These are phyloP conservation scores for Drosophila asahinai DNA, from an alignment of 1,140 invertebrate species.

Conservation along the genomic window DNA sequence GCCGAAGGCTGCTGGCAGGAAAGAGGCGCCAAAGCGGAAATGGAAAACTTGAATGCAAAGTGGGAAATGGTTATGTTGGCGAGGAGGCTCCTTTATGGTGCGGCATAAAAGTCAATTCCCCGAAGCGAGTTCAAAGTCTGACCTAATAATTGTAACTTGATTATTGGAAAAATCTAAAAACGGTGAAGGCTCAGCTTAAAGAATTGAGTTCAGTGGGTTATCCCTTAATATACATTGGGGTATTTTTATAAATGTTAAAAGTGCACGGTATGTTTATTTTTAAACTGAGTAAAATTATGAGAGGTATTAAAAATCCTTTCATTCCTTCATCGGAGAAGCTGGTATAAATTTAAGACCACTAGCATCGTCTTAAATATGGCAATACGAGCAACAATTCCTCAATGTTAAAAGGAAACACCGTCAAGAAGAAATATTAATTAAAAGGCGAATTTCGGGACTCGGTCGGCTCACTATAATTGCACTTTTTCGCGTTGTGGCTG, in stretches of 20 bases:
- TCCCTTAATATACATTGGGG: not conserved
- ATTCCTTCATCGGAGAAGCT: not conserved
- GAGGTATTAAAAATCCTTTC: not conserved
- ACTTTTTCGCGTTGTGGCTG: conserved; percentile 12
- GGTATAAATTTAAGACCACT: not conserved
- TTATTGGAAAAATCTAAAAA: conserved; percentile 21
- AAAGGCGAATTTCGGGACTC: conserved; percentile 7
- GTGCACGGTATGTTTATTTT: no score
- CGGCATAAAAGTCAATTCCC: conserved; percentile 43
- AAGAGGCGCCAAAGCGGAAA: conserved; percentile 45
- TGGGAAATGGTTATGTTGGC: conserved; percentile 35
- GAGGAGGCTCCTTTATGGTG: conserved; percentile 9
- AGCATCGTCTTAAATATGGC: not conserved
- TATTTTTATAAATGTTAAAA: not conserved
- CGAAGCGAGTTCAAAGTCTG: conserved; percentile 31
- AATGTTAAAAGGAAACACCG: conserved; percentile 1
- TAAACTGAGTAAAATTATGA: not conserved
- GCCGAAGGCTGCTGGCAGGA: conserved; percentile 16
- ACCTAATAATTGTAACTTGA: conserved; percentile 44
- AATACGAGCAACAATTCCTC: not conserved
- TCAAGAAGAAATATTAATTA: conserved; percentile 41
- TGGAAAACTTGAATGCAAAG: conserved; percentile 50
- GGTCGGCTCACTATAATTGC: conserved; percentile 30
- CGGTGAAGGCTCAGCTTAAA: not conserved
- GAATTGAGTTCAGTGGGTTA: not conserved